Conservation (phyloP, 2,113 vertebrate genomes). For the Cebidichthys violaceus region DNA sequence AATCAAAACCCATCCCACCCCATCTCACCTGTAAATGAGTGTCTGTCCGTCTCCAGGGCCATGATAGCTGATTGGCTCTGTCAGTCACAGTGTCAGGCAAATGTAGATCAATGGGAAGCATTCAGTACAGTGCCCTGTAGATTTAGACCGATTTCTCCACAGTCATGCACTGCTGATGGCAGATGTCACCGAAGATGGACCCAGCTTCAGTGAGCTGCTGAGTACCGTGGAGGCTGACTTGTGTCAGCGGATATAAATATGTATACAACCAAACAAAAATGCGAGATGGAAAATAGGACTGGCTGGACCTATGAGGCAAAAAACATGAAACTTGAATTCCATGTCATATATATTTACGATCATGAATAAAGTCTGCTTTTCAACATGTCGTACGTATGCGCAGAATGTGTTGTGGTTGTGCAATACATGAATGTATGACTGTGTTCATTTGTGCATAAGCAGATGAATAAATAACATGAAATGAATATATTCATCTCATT, state of each 20-base stretch:
- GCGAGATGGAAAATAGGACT: slow-evolving; percentile 6
- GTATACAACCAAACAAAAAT: slow-evolving; percentile 35
- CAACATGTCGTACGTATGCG: neutral
- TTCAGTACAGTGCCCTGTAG: slow-evolving; percentile 63
- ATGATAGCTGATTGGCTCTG: slow-evolving; percentile 81
- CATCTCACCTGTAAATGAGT: slow-evolving; percentile 80
- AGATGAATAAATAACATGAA: slow-evolving; percentile 49
- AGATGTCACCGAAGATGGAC: slow-evolving; percentile 75
- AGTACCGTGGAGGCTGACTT: slow-evolving; percentile 43
- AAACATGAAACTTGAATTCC: neutral
- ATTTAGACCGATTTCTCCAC: slow-evolving; percentile 75
- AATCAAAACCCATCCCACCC: slow-evolving; percentile 74
- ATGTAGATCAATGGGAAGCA: slow-evolving; percentile 78
- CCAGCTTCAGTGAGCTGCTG: slow-evolving; percentile 71
- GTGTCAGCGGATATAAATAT: slow-evolving; percentile 62
- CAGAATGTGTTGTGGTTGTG: slow-evolving; percentile 9
- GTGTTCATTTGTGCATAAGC: slow-evolving; percentile 33
- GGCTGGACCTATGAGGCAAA: neutral
- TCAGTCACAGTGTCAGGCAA: slow-evolving; percentile 79
- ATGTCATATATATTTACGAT: neutral
- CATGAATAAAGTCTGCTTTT: neutral
- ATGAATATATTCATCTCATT: slow-evolving; percentile 46
- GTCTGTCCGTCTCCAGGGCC: slow-evolving; percentile 78
- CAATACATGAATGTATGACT: slow-evolving; percentile 14
- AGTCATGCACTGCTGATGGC: slow-evolving; percentile 78